A percentile compares a stretch with the other conserved stretches of the same genome.
These are phyloP conservation scores for Lutjanus argentimaculatus DNA, from an alignment of 2,797 vertebrate genomes.

Conservation along the genomic window DNA sequence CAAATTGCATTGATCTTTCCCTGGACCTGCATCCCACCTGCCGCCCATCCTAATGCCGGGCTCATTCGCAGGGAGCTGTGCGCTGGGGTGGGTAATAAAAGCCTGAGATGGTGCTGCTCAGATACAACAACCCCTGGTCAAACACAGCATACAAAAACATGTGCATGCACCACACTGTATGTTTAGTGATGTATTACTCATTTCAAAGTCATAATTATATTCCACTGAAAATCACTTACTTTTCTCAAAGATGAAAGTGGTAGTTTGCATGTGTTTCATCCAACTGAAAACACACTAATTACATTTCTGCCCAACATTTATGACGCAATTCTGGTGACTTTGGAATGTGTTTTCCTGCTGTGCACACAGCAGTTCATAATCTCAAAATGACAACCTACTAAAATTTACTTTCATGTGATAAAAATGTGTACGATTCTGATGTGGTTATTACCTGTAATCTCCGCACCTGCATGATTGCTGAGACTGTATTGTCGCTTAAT, in stretches of 20 bases:
- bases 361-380: not conserved
- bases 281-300: not conserved
- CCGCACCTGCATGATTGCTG: no score
- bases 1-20: slow-evolving; percentile 84
- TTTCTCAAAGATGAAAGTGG: not conserved
- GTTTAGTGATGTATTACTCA: not conserved
- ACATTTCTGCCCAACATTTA: not conserved
- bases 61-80: slow-evolving; percentile 24
- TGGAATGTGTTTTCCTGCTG: not conserved
- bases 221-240: not conserved
- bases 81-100: slow-evolving; percentile 58
- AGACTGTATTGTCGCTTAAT: no score
- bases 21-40: slow-evolving; percentile 79
- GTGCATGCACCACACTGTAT: not conserved
- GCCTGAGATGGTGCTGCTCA: slow-evolving; percentile 27
- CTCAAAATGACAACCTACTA: not conserved
- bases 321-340: not conserved
- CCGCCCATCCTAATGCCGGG: slow-evolving; percentile 72
- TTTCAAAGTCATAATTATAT: not conserved
- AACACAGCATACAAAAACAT: slow-evolving; percentile 46
- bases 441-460: not conserved
- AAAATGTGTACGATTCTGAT: not conserved
- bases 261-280: slow-evolving; percentile 6
- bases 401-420: not conserved
- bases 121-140: slow-evolving; percentile 18